Base-by-base conservation (phyloP, 2,888 invertebrate species). In the Agriopis leucophaearia region DNA sequence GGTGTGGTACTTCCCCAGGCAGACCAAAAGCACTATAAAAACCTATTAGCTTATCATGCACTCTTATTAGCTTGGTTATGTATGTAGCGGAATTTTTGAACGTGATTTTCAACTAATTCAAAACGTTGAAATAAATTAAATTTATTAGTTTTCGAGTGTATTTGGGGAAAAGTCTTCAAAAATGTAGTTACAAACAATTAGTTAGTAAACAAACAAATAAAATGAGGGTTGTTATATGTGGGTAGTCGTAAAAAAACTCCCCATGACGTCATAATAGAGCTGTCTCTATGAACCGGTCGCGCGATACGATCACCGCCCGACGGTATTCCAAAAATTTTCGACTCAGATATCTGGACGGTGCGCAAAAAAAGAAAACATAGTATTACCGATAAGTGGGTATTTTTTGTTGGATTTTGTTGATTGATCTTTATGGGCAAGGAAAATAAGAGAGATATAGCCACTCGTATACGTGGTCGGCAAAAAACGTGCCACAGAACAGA, bases 271-370 rank as follows among this genome's bases (percentile, higher is more conserved):
- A 70, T 45, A 74, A 83, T 82, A 82, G 83, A 82, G 78, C 70
- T 68, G 77, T 82, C 81, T 79, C 62, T 59, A 58, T 62, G 42
- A 70, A 78, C 74, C 75, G 75, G 80, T 71, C 73, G 73, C 55
- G 71, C 51, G 83, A 82, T 82, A 81, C 63, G 72, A 82, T 82
- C 82, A 61, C 51, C 69, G 58, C 66, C 64, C 72, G 67, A 56
- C 51, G 81, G 82, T 78, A 84, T 84, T 84, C 78, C 78, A 87
- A 88, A 88, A 85, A 88, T 88, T 81, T 81, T 80, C 73, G 72
- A 73, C 77, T 78, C 75, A 79, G 80, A 81, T 80, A 78, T 35
- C 47, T 64, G 18, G 86, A 86, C 70, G 54, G 85, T 77, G 36
- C 4, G 79, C 81, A 83, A 64, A 80, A 78, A 78, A 77, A 69